A percentile compares a stretch with the other conserved stretches of the same genome.
Conservation (phyloP, 2,888 invertebrate species). For the Lycophotia porphyrea region DNA sequence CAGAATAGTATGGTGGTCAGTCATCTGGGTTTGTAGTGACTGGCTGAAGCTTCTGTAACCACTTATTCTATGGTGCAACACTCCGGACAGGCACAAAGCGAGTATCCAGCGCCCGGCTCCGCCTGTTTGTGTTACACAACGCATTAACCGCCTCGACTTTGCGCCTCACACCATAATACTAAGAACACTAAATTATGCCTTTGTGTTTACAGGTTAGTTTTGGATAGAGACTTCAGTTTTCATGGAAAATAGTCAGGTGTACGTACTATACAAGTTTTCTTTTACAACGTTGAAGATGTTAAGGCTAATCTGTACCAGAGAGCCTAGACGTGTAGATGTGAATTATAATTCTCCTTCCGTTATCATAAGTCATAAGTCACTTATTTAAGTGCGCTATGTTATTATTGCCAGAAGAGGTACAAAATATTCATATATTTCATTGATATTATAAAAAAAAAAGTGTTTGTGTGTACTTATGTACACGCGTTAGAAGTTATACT, state of each 20-base stretch:
- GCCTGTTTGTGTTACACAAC: constrained; percentile 76
- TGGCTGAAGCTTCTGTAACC: constrained; percentile 16
- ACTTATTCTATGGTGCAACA: not conserved
- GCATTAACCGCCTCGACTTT: constrained; percentile 72
- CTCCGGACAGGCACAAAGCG: constrained; percentile 60
- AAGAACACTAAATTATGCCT: constrained; percentile 82
- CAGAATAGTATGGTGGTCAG: no score
- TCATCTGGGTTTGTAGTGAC: not conserved
- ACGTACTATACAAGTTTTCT: not conserved
- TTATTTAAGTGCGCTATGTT: no score
- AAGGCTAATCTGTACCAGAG: not conserved
- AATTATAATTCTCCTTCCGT: no score
- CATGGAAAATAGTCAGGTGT: not conserved
- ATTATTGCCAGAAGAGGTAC: no score
- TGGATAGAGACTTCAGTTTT: constrained; percentile 55
- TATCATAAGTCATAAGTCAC: no score
- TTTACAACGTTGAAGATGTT: not conserved
- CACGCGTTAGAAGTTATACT: no score
- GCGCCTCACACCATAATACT: constrained; percentile 73
- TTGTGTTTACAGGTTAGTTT: constrained; percentile 69
- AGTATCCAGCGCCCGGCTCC: constrained; percentile 63
- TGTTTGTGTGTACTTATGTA: no score
- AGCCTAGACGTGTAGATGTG: no score
- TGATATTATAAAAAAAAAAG: no score
- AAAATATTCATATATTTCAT: no score